phyloP scores from a whole-genome alignment of 2,797 vertebrate species.

The Notamacropus eugenii region DNA sequence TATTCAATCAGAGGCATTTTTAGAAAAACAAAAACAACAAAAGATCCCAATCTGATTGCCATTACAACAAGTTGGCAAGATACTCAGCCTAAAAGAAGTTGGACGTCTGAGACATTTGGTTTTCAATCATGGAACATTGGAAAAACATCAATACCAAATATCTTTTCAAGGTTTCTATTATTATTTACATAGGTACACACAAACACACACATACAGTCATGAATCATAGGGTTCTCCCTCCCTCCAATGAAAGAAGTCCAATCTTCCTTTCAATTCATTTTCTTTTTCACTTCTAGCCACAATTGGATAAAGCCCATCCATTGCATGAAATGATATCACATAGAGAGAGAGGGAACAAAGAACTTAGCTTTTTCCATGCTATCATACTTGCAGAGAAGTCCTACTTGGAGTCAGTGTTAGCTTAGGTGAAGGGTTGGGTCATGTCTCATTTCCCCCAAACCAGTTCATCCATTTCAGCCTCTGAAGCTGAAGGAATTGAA shows the following conservation, averaged over 20 bases:
- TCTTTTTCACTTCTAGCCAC: not conserved
- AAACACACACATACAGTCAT: too few species aligned
- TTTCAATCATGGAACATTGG: not conserved
- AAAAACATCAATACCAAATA: not conserved
- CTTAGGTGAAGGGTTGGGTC: conserved; percentile 59
- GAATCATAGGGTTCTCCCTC: not conserved
- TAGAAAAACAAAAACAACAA: too few species aligned
- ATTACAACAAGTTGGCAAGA: not conserved
- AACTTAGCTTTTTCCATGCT: not conserved
- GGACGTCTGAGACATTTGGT: not conserved
- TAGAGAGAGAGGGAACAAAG: not conserved
- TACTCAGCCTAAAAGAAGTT: not conserved
- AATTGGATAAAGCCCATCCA: not conserved
- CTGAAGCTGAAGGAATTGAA: conserved; percentile 67
- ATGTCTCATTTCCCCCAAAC: conserved; percentile 50
- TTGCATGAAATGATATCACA: conserved; percentile 12
- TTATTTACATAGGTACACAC: not conserved
- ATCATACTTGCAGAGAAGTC: conserved; percentile 57
- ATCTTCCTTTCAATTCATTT: not conserved
- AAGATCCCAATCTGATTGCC: too few species aligned
- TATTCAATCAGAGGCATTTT: too few species aligned
- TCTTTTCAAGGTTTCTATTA: not conserved
- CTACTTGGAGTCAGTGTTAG: conserved; percentile 42
- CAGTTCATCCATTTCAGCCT: conserved; percentile 57
- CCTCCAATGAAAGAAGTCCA: not conserved